Percentiles rank a stretch among this genome's conserved stretches.
Conservation (phyloP, 2,113 vertebrate species). For the Montifringilla adamsi region DNA sequence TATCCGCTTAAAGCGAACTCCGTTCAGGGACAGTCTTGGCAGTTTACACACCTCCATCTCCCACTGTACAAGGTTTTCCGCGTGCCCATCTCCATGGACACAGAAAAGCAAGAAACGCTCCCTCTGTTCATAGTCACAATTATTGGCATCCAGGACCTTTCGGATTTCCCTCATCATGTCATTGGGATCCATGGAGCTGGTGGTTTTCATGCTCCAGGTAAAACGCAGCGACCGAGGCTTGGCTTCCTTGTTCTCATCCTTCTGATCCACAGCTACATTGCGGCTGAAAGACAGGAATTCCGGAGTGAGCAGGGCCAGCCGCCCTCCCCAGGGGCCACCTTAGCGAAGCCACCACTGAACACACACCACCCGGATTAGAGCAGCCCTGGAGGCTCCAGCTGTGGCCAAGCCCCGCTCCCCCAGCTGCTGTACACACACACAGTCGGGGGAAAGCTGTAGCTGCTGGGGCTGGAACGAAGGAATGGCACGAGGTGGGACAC, state of each 20-base stretch:
- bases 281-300: constrained; percentile 81
- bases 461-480: not conserved
- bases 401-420: not conserved
- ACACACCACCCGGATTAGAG: not conserved
- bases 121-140: constrained; percentile 95
- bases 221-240: constrained; percentile 96
- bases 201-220: constrained; percentile 99
- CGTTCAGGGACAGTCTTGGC: constrained; percentile 96
- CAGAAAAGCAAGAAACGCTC: constrained; percentile 97
- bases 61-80: constrained; percentile 95
- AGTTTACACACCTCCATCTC: constrained; percentile 99
- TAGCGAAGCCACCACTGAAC: not conserved
- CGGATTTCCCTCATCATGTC: constrained; percentile 98
- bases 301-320: not conserved
- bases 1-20: constrained; percentile 97
- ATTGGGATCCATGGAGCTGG: constrained; percentile 94
- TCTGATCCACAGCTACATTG: constrained; percentile 94
- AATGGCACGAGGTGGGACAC: not conserved
- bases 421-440: not conserved
- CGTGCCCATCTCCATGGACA: constrained; percentile 90
- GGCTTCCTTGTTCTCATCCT: constrained; percentile 92
- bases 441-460: not conserved
- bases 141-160: constrained; percentile 96
- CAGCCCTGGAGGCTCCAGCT: not conserved
- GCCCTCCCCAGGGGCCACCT: not conserved